Percentiles rank a stretch among this genome's conserved stretches.
Evolutionary conservation across 2,113 vertebrate genomes (phyloP).

Genomic region (Callocephalon fimbriatum): DNA sequence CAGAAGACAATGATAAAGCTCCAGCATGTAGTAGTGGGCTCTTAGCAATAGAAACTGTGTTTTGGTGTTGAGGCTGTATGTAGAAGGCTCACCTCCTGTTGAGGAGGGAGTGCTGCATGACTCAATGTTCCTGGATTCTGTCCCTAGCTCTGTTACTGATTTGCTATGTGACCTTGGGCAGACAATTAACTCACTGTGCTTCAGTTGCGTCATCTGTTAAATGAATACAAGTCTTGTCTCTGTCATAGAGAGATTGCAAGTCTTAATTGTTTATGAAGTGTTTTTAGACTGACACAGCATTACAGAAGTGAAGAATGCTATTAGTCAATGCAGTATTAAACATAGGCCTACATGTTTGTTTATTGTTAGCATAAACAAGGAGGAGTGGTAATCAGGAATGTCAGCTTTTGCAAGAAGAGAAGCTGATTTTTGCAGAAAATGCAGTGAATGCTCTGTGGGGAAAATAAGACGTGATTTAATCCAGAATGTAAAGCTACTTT

Average conservation of each 20-base stretch:
- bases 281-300: neutral
- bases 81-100: neutral
- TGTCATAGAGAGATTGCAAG: neutral
- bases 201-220: neutral
- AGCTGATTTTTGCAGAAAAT: neutral
- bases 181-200: constrained; percentile 17
- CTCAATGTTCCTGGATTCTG: neutral
- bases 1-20: neutral
- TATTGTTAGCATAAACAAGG: constrained; percentile 1
- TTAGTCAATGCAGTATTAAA: constrained; percentile 4
- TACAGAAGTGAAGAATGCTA: neutral
- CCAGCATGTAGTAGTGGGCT: fast-evolving
- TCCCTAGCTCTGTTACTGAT: neutral
- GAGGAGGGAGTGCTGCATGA: neutral
- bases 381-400: neutral
- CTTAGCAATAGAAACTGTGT: neutral
- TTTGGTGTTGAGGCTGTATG: neutral
- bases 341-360: neutral
- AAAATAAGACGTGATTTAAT: neutral
- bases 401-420: neutral
- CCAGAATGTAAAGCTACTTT: neutral
- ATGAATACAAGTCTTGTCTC: neutral
- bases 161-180: neutral
- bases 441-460: neutral
- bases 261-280: constrained; percentile 6